phyloP scores from a whole-genome alignment of 1,140 invertebrate species.

The Drosophila micromelanica region DNA sequence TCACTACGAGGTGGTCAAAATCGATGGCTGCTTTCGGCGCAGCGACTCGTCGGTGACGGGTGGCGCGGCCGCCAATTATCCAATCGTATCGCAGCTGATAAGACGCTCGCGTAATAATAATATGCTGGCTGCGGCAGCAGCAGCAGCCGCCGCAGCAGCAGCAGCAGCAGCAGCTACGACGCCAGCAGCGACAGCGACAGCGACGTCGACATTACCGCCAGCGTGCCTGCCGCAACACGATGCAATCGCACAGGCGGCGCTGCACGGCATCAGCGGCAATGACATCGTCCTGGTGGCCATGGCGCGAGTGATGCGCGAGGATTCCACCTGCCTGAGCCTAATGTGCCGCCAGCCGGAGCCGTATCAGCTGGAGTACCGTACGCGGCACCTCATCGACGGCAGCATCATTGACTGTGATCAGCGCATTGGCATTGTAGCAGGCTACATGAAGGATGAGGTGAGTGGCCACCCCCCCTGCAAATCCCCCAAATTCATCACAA shows the following conservation, averaged over 20 bases:
- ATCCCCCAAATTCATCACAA: no score
- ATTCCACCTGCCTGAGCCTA: conserved; percentile 84
- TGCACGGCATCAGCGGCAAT: conserved; percentile 85
- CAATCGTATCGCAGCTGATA: conserved; percentile 85
- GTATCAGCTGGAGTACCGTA: conserved; percentile 92
- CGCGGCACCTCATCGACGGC: conserved; percentile 92
- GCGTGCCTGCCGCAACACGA: conserved; percentile 71
- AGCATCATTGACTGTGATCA: conserved; percentile 94
- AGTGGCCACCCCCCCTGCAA: conserved; percentile 85
- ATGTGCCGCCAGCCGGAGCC: conserved; percentile 89
- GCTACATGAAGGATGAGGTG: conserved; percentile 94
- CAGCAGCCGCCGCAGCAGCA: conserved; percentile 63
- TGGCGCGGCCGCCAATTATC: conserved; percentile 73
- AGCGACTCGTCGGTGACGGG: conserved; percentile 85
- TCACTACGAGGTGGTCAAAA: conserved; percentile 87
- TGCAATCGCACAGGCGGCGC: conserved; percentile 79
- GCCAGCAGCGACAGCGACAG: conserved; percentile 70
- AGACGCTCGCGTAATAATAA: conserved; percentile 84
- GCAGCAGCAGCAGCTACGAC: conserved; percentile 78
- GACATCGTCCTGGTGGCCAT: conserved; percentile 89
- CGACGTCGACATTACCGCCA: conserved; percentile 74
- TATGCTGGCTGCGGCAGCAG: conserved; percentile 68
- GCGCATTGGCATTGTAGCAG: conserved; percentile 92
- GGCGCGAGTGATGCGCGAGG: conserved; percentile 86
- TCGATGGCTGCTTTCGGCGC: conserved; percentile 85